Conservation (phyloP, 1,140 invertebrate genomes). For the Mizuhopecten yessoensis region DNA sequence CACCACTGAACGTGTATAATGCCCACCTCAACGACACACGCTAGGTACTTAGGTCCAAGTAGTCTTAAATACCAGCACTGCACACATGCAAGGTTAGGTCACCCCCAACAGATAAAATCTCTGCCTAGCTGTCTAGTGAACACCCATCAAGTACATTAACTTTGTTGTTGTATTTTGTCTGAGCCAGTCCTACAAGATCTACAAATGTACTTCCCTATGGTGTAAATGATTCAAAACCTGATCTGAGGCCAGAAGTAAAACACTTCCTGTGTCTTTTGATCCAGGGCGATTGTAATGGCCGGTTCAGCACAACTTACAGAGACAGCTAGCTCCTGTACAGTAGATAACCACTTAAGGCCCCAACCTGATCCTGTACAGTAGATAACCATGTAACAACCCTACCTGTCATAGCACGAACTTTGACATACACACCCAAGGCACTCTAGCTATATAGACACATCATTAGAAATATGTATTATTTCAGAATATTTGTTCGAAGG, state of each 20-base stretch:
- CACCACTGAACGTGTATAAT: not conserved
- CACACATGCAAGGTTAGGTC: slow-evolving; percentile 32
- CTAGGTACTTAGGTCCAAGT: not conserved
- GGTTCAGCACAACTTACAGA: not conserved
- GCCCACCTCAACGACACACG: not conserved
- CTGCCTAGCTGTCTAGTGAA: too few relatives aligned
- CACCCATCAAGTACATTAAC: not conserved
- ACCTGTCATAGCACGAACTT: too few relatives aligned
- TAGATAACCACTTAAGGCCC: not conserved
- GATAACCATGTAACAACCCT: too few relatives aligned
- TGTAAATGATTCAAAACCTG: not conserved
- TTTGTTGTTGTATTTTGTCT: not conserved
- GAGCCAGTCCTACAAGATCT: not conserved
- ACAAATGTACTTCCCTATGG: not conserved
- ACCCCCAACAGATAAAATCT: not conserved
- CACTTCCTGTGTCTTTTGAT: slow-evolving; percentile 38
- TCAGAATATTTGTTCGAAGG: too few relatives aligned
- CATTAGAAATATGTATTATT: too few relatives aligned
- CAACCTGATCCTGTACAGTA: too few relatives aligned
- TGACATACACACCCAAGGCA: too few relatives aligned
- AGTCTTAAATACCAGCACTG: not conserved
- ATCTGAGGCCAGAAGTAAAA: not conserved
- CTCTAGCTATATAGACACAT: too few relatives aligned
- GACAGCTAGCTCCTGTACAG: slow-evolving; percentile 2
- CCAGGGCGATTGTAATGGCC: not conserved